Evolutionary conservation across 1,140 invertebrate genomes (phyloP), one percentile per base, ranked within the genome.

Genomic region (Drosophila pectinifera): DNA sequence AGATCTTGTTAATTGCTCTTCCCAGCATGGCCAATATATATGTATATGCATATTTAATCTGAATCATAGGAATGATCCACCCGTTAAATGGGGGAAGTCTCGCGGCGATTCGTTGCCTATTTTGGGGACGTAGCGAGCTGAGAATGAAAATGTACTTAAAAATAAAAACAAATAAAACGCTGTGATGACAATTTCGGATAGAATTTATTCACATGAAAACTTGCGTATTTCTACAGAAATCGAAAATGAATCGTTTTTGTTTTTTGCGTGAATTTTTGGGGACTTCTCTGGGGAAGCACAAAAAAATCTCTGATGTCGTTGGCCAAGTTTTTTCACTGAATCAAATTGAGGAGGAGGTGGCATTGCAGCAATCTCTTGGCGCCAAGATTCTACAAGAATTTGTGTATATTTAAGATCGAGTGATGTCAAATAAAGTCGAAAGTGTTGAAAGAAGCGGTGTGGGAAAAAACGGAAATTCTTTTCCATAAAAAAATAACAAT

Each of bases 351-450:
- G 26, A 31, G 41, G 31, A 20, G 48, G 45, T 55, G 56, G 24
- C 56, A 88, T 86, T 86, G 83, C 83, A 55, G 72, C 75, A 86
- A 86, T 83, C 55, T 56, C 42, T 88, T 73, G 83, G 83, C 83
- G 83, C 83, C 83, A 89, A 64, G 79, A 86, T 75, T 83, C 79
- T 86, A 79, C 72, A 83, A 78, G 67, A 83, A 64, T 70, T 59
- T 62, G 45, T 64, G 36, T 78, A 53, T 76, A 57, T 42, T 63
- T 36, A 36, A 61, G 39, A 57, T 41, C 48, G 49, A 57, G 38
- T 62, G 80, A 76, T 84, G 80, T 83, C 76, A 80, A 69, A 72
- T 63, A 42, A 42, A 54, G 31, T 54, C 39, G 49, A 80, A 82
- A 76, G 79, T 88, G 83, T 88, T 74, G 77, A 86, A 88, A 86